A percentile compares a stretch with the other conserved stretches of the same genome.
Evolutionary conservation across 2,888 invertebrate species (phyloP).

Genomic region (Philereme transversata): DNA sequence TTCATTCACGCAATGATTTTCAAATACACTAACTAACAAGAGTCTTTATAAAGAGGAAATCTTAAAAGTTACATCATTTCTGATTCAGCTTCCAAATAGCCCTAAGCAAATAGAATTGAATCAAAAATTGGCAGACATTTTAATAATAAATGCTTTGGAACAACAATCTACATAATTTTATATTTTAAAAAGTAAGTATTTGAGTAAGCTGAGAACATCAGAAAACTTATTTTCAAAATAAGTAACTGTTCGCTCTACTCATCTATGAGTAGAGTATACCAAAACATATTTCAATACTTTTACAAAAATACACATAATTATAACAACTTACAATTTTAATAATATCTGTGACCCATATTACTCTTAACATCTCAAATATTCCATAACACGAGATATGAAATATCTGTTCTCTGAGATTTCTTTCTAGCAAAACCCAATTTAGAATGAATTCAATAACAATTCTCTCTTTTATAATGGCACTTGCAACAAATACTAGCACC

Average conservation of each 20-base stretch:
- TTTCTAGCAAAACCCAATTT: slow-evolving; percentile 54
- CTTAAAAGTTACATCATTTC: slow-evolving; percentile 9
- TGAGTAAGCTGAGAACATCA: slow-evolving; percentile 1
- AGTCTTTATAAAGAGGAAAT: slow-evolving; percentile 39
- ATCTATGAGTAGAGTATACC: background rate
- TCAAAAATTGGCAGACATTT: slow-evolving; percentile 1
- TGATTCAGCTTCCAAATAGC: slow-evolving; percentile 11
- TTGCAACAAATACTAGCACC: slow-evolving; percentile 64
- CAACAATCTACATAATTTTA: slow-evolving; percentile 34
- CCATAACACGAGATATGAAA: slow-evolving; percentile 43
- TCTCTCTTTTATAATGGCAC: slow-evolving; percentile 65
- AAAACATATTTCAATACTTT: slow-evolving; percentile 5
- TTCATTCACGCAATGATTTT: slow-evolving; percentile 26
- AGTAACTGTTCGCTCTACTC: slow-evolving; percentile 5
- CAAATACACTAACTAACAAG: slow-evolving; percentile 42
- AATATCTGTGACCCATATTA: slow-evolving; percentile 36
- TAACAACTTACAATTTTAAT: background rate
- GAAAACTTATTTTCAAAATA: slow-evolving; percentile 16
- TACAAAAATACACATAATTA: slow-evolving; percentile 21
- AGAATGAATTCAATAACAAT: slow-evolving; percentile 59
- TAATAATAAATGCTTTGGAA: slow-evolving; percentile 66
- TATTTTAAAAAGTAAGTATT: slow-evolving; percentile 5
- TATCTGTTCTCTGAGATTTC: slow-evolving; percentile 52
- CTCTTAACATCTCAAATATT: slow-evolving; percentile 29
- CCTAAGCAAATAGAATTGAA: background rate